Evolutionary conservation across 2,888 invertebrate genomes (phyloP).

Genomic region (Cephus pygmeus): DNA sequence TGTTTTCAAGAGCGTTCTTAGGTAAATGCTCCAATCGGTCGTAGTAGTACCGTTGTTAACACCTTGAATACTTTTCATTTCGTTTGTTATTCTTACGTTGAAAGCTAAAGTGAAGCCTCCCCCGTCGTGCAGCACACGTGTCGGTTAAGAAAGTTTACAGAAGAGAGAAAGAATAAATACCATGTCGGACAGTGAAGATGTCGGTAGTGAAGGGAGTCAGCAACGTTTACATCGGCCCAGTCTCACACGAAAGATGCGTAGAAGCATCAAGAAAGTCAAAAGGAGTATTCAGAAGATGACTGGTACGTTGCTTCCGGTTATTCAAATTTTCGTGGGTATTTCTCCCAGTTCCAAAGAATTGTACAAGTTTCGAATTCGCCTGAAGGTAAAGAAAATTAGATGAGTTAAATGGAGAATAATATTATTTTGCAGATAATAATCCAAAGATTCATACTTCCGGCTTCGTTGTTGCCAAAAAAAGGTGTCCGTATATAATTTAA

Average conservation of each 20-base stretch:
- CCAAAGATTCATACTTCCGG: neutral
- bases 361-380: neutral
- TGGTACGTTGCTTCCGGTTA: slow-evolving; percentile 39
- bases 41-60: neutral
- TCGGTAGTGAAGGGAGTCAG: slow-evolving; percentile 19
- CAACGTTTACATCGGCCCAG: slow-evolving; percentile 27
- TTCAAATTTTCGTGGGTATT: neutral
- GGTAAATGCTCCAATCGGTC: neutral
- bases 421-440: neutral
- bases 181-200: slow-evolving; percentile 21
- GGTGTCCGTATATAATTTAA: neutral
- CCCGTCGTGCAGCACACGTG: neutral
- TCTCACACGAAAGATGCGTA: slow-evolving; percentile 52
- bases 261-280: slow-evolving; percentile 51
- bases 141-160: neutral
- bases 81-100: neutral
- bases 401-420: neutral
- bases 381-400: neutral
- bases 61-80: neutral
- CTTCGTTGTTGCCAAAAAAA: neutral
- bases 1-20: neutral
- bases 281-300: slow-evolving; percentile 53
- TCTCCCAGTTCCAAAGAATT: neutral
- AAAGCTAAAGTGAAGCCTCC: neutral
- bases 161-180: neutral